Evolutionary conservation across 2,113 vertebrate genomes (phyloP).

Genomic region (Oxygymnocypris stewartii): DNA sequence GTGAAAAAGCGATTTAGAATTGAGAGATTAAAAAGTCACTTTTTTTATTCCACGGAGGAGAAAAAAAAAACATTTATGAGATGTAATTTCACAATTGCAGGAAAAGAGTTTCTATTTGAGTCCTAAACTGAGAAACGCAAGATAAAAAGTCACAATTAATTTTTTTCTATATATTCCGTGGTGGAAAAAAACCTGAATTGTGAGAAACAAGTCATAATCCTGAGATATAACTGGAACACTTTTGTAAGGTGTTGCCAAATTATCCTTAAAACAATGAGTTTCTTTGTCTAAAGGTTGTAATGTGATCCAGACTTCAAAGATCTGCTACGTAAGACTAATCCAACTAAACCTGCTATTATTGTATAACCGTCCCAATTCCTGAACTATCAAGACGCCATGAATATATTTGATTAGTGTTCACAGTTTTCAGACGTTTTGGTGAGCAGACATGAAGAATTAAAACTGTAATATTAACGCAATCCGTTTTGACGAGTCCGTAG

Average conservation of each 20-base stretch:
- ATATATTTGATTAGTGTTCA: not conserved
- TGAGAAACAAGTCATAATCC: no score
- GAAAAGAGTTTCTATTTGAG: no score
- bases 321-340: not conserved
- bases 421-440: not conserved
- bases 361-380: not conserved
- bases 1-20: no score
- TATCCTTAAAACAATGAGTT: not conserved
- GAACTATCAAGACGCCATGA: not conserved
- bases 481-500: not conserved
- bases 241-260: not conserved
- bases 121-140: not conserved
- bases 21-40: no score
- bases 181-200: not conserved
- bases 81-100: no score
- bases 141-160: not conserved
- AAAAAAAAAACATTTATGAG: no score
- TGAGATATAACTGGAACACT: not conserved
- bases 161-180: not conserved
- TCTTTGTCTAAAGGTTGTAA: no score
- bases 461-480: not conserved
- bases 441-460: not conserved
- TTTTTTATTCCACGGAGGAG: no score
- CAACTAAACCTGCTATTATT: constrained; percentile 1
- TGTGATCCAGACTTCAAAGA: not conserved